phyloP scores from a whole-genome alignment of 2,797 vertebrate species.

The Pipistrellus pygmaeus region DNA sequence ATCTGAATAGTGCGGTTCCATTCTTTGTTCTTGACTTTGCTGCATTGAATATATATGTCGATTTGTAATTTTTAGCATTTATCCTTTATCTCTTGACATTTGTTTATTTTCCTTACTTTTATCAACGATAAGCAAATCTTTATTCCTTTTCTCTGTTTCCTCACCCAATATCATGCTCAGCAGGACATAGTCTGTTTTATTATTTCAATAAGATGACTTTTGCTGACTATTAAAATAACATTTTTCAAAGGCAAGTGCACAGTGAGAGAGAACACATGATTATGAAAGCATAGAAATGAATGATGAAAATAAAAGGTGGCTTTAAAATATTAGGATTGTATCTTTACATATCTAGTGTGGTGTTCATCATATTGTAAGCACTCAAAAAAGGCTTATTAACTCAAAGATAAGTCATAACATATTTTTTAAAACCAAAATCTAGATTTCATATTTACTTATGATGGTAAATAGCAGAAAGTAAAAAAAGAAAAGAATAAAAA shows the following conservation, averaged over 20 bases:
- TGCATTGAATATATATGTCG: background rate
- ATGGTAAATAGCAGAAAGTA: background rate
- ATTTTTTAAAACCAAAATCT: constrained; percentile 40
- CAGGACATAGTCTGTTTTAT: constrained; percentile 72
- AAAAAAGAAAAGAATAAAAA: background rate
- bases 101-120: constrained; percentile 17
- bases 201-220: constrained; percentile 76
- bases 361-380: background rate
- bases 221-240: constrained; percentile 78
- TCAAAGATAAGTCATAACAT: background rate
- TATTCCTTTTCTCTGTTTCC: constrained; percentile 28
- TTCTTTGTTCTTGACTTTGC: constrained; percentile 38
- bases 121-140: constrained; percentile 23
- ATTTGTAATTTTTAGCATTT: background rate
- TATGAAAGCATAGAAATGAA: constrained; percentile 75
- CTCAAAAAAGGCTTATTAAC: constrained; percentile 40
- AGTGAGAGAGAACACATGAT: constrained; percentile 73
- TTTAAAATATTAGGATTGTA: constrained; percentile 50
- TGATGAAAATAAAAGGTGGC: constrained; percentile 61
- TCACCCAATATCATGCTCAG: constrained; percentile 65
- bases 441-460: constrained; percentile 23
- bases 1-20: background rate
- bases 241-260: constrained; percentile 76
- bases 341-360: background rate
- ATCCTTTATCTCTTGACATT: constrained; percentile 44